These are phyloP conservation scores for Isichthys henryi DNA, from an alignment of 2,113 vertebrate genomes.

Conservation along the genomic window DNA sequence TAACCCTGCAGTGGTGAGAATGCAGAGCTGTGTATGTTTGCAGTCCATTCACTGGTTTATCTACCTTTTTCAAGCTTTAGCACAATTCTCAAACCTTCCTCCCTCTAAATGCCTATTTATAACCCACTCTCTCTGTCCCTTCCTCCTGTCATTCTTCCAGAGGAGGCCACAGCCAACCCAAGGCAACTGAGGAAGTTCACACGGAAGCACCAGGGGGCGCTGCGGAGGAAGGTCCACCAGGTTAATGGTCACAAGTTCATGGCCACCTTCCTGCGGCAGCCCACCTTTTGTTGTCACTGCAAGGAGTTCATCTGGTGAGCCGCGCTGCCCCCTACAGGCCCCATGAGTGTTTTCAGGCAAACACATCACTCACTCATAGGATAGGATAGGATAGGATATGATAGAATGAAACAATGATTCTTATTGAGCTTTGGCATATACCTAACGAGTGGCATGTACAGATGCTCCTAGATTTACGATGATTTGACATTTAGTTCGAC, in stretches of 20 bases:
- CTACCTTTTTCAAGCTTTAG: neutral
- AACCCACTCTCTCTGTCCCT: neutral
- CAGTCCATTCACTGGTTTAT: neutral
- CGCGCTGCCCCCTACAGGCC: neutral
- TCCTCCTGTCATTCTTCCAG: slow-evolving; percentile 28
- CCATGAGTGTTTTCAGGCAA: neutral
- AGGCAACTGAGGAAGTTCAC: slow-evolving; percentile 75
- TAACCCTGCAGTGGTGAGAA: neutral
- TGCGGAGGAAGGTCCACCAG: slow-evolving; percentile 83
- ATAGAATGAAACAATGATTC: neutral
- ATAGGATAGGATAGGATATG: neutral
- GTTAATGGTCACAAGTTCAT: slow-evolving; percentile 98
- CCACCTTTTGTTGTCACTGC: slow-evolving; percentile 96
- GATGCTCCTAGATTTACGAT: neutral
- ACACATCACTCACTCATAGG: neutral
- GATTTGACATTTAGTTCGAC: neutral
- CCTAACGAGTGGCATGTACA: neutral
- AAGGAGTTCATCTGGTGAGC: slow-evolving; percentile 92
- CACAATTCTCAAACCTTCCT: neutral
- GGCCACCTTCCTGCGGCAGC: slow-evolving; percentile 89
- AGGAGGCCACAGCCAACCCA: slow-evolving; percentile 49
- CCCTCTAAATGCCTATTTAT: neutral
- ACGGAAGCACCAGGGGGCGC: slow-evolving; percentile 80
- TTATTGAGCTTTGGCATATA: neutral
- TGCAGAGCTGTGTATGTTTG: neutral